Evolutionary conservation across 2,113 vertebrate species (phyloP).

Genomic region (Hymenochirus boettgeri): DNA sequence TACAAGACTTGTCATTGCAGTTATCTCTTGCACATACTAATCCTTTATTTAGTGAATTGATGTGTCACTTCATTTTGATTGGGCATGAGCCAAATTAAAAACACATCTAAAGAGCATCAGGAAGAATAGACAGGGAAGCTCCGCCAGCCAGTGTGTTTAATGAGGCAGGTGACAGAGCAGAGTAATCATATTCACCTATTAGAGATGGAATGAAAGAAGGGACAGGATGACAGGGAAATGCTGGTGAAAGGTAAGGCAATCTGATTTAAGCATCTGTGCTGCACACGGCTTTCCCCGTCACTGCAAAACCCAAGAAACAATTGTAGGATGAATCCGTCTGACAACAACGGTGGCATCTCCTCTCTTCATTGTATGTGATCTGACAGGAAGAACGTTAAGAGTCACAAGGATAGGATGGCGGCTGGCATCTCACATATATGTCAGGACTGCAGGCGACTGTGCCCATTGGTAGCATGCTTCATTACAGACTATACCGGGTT

Average conservation of each 20-base stretch:
- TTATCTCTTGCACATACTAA: too few relatives aligned
- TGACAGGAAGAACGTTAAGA: background rate
- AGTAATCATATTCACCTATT: conserved; percentile 7
- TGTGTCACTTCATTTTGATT: background rate
- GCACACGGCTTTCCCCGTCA: background rate
- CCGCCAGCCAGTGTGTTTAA: conserved; percentile 7
- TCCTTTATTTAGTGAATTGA: background rate
- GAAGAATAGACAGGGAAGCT: conserved; percentile 8
- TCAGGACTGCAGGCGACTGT: conserved; percentile 1
- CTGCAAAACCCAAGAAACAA: conserved; percentile 13
- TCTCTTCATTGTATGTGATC: background rate
- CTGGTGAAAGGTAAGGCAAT: background rate
- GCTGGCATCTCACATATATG: conserved; percentile 14
- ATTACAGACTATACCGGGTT: conserved; percentile 14
- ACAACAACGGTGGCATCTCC: background rate
- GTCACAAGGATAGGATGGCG: conserved; percentile 14
- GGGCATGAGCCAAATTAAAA: conserved; percentile 5
- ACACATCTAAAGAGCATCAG: background rate
- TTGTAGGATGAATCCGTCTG: conserved; percentile 9
- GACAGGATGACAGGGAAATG: background rate
- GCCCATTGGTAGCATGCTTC: background rate
- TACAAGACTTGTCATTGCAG: too few relatives aligned
- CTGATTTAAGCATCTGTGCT: background rate
- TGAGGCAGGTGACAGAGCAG: conserved; percentile 30
- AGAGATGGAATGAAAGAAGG: background rate